Evolutionary conservation across 2,888 invertebrate species (phyloP).

Genomic region (Yponomeuta evonymella): DNA sequence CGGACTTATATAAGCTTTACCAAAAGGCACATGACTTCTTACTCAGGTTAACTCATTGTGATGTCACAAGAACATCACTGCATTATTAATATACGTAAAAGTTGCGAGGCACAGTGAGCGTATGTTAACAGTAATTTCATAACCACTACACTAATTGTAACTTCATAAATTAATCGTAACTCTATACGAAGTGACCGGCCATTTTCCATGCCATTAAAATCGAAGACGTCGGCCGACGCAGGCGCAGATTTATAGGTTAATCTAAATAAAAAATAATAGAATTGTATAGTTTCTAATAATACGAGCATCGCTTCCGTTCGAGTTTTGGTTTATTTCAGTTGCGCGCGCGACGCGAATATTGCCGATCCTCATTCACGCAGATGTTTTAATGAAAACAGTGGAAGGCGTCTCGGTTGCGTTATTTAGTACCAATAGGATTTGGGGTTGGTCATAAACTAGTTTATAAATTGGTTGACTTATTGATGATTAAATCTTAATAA

Average conservation of each 20-base stretch:
- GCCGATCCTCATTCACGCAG: slow-evolving; percentile 57
- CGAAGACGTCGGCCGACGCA: slow-evolving; percentile 44
- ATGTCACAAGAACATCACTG: no score
- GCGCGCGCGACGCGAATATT: slow-evolving; percentile 62
- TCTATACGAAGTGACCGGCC: slow-evolving; percentile 3
- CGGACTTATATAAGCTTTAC: no score
- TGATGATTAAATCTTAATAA: background rate
- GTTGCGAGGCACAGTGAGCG: no score
- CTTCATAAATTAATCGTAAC: slow-evolving; percentile 1
- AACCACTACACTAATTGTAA: background rate
- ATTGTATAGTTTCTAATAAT: slow-evolving; percentile 73
- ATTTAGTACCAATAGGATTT: background rate
- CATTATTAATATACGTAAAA: no score
- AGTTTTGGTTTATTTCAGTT: slow-evolving; percentile 69
- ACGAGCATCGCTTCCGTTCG: slow-evolving; percentile 70
- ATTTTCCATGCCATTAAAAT: slow-evolving; percentile 43
- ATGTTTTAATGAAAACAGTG: slow-evolving; percentile 25
- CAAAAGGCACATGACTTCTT: no score
- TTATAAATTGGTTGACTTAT: background rate
- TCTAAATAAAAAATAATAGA: slow-evolving; percentile 75
- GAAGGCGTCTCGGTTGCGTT: background rate
- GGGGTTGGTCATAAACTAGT: background rate
- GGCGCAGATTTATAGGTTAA: slow-evolving; percentile 63
- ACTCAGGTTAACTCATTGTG: no score
- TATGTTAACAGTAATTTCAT: background rate